Base-by-base conservation (phyloP, 1,140 invertebrate genomes). In the Fopius arisanus region DNA sequence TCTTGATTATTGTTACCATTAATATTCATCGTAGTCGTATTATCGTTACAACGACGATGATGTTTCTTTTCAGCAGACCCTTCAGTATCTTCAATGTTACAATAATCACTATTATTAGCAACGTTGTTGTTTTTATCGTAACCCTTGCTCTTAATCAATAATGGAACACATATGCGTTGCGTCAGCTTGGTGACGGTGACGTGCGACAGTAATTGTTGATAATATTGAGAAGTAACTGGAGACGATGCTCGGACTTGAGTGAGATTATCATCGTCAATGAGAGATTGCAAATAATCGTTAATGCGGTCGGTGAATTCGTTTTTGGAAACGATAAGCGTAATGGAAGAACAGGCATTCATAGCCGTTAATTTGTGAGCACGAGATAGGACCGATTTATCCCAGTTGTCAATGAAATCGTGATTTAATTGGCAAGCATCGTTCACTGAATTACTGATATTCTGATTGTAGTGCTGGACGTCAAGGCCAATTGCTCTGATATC, bases 121-220 rank as follows among this genome's bases (percentile, higher is more conserved):
- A 74, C 73, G 74, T 81, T 74, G 76, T 82, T 72, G 75, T 81
- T 65, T 12, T 65, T 31, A 48, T 48, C 79, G 78, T 84, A 80
- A 81, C 75, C 77, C 81, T 86, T 85, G 84, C 41, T 73, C 75
- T 80, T 81, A 85, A 86, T 85, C 82, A 80, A 82, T 87, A 87
- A 82, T 87, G 86, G 87, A 88, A 88, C 87, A 88, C 87, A 88
- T 88, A 86, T 87, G 84, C 85, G 87, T 86, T 87, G 87, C 86
- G 77, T 81, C 84, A 87, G 85, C 87, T 87, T 83, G 79, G 75
- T 84, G 75, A 84, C 82, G 82, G 84, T 84, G 83, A 85, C 80
- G 75, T 80, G 80, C 77, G 74, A 67, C 33, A 67, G 76, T 77
- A 82, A 74, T 76, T 75, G 76, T 21, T 54, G 31, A 33, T 31